Percentiles rank a stretch among this genome's conserved stretches.
These are phyloP conservation scores for Sphenodon punctatus DNA, from an alignment of 2,797 vertebrate species.

Conservation along the genomic window DNA sequence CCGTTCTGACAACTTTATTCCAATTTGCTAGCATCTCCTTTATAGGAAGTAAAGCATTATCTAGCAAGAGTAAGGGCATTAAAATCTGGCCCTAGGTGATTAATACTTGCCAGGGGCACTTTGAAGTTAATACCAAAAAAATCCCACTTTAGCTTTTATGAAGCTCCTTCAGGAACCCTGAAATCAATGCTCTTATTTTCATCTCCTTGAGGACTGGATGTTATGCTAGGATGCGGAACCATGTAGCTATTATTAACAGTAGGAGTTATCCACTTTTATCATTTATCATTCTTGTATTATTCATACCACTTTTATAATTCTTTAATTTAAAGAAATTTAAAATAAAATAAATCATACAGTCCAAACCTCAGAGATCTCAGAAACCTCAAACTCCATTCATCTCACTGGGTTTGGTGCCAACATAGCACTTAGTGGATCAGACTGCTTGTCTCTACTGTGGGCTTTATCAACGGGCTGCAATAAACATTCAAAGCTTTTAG, in stretches of 20 bases:
- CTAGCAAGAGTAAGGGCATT: rapidly evolving
- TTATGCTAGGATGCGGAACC: not conserved
- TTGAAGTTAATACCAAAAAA: not conserved
- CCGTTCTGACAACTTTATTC: not conserved
- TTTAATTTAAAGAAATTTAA: no score
- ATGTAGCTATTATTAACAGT: not conserved
- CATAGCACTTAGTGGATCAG: no score
- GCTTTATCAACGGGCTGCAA: constrained; percentile 41
- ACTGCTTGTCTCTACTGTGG: no score
- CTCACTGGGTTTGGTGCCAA: no score
- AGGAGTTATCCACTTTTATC: constrained; percentile 1
- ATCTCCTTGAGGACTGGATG: not conserved
- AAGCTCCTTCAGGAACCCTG: not conserved
- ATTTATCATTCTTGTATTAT: no score
- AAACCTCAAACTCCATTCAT: no score
- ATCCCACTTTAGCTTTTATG: not conserved
- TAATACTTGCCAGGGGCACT: not conserved
- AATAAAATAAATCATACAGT: no score
- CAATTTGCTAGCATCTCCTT: not conserved
- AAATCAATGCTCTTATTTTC: not conserved
- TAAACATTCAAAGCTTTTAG: constrained; percentile 30
- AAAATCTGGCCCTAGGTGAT: not conserved
- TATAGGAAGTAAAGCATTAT: not conserved
- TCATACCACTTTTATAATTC: no score
- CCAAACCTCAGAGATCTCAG: no score